Conservation (phyloP, 2,113 vertebrate species). For the Galemys pyrenaicus region DNA sequence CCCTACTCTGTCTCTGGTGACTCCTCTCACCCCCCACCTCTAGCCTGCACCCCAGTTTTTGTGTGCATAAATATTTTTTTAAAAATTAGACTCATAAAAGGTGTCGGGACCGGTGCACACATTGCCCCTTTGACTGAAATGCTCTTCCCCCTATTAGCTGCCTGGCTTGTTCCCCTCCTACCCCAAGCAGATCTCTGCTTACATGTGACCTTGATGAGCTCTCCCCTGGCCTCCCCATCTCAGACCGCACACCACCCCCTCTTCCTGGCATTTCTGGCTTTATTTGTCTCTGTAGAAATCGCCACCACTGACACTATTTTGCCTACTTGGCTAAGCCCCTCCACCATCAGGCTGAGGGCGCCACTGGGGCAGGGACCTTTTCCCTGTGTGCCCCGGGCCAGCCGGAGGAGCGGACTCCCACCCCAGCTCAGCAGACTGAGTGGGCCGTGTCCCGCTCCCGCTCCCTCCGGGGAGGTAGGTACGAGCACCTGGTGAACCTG, state of each 20-base stretch:
- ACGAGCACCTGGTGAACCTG: slow-evolving; percentile 89
- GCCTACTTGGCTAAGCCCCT: neutral
- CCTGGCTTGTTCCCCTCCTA: too few species aligned
- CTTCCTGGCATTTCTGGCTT: neutral
- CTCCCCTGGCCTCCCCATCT: neutral
- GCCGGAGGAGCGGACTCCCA: neutral
- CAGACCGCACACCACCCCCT: neutral
- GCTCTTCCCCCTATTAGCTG: neutral
- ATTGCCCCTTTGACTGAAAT: neutral
- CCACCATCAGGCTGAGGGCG: neutral
- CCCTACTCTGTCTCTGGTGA: too few species aligned
- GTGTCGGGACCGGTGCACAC: neutral
- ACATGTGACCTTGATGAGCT: neutral
- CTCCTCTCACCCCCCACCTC: too few species aligned
- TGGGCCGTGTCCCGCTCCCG: neutral
- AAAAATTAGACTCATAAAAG: neutral
- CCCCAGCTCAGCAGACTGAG: neutral
- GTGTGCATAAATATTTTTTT: too few species aligned
- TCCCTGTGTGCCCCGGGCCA: neutral
- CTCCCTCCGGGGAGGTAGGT: slow-evolving; percentile 80
- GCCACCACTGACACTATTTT: neutral
- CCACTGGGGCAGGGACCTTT: neutral
- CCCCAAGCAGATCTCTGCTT: neutral
- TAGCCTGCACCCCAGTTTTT: too few species aligned
- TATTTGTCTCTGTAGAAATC: neutral